Conservation (phyloP, 2,888 invertebrate species). For the Spodoptera picta region DNA sequence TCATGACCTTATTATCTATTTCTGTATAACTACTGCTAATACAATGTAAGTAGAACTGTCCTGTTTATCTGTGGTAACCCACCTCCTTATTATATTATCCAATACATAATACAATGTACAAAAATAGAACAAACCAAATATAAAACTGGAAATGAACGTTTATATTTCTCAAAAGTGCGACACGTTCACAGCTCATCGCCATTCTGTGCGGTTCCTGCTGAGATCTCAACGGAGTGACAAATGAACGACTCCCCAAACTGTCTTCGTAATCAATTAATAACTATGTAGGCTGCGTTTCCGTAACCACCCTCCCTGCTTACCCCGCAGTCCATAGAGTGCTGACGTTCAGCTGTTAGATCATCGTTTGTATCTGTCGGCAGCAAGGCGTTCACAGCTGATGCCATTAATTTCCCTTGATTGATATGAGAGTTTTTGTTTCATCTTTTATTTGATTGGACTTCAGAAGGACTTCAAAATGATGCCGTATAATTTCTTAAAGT, state of each 20-base stretch:
- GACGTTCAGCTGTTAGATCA: slow-evolving; percentile 16
- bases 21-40: no score
- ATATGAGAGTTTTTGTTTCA: slow-evolving; percentile 9
- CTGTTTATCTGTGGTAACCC: no score
- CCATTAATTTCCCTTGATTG: slow-evolving; percentile 30
- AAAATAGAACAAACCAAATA: neutral
- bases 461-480: no score
- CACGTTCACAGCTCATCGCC: slow-evolving; percentile 1
- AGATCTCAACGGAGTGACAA: slow-evolving; percentile 19
- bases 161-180: neutral
- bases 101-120: neutral
- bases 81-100: no score
- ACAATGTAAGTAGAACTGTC: no score
- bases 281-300: slow-evolving; percentile 26
- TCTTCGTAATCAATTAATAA: slow-evolving; percentile 39
- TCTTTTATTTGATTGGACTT: slow-evolving; percentile 3
- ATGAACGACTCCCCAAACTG: slow-evolving; percentile 4
- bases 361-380: slow-evolving; percentile 41
- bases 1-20: no score
- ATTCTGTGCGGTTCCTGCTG: neutral
- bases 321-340: neutral
- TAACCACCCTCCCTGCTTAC: slow-evolving; percentile 4
- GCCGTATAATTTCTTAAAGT: no score
- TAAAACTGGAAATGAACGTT: slow-evolving; percentile 2
- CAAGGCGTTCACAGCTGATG: slow-evolving; percentile 21